Percentiles rank a stretch among this genome's conserved stretches.
Evolutionary conservation across 2,888 invertebrate species (phyloP).

Genomic region (Lumbricus terrestris): DNA sequence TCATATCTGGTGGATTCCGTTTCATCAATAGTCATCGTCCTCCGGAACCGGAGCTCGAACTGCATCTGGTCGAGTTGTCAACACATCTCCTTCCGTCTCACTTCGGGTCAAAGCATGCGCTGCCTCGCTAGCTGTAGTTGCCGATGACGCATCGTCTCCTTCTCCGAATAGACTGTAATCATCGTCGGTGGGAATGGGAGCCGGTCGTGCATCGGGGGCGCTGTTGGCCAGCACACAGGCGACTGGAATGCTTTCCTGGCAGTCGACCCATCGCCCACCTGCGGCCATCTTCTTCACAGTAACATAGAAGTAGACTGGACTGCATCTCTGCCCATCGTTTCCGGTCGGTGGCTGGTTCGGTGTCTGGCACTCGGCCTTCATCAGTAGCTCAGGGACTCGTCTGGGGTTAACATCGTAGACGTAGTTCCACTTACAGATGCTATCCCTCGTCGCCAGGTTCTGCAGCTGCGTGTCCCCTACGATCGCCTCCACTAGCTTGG

Average conservation of each 20-base stretch:
- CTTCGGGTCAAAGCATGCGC: neutral
- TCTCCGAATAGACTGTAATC: neutral
- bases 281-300: neutral
- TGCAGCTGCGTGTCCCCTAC: neutral
- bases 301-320: neutral
- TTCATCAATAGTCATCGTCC: neutral
- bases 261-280: neutral
- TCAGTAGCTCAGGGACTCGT: neutral
- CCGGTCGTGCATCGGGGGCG: neutral
- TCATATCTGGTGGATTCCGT: neutral
- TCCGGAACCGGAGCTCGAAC: no score
- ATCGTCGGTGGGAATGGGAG: neutral
- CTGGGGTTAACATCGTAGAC: neutral
- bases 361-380: conserved; percentile 7
- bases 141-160: neutral
- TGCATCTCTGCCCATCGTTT: neutral
- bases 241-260: neutral
- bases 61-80: no score
- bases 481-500: neutral
- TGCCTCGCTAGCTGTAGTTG: neutral
- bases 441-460: neutral
- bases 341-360: neutral
- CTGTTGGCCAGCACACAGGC: neutral
- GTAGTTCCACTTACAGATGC: neutral
- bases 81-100: neutral